Percentiles rank a stretch among this genome's conserved stretches.
These are phyloP conservation scores for Oncopeltus fasciatus DNA, from an alignment of 1,140 invertebrate species.

Conservation along the genomic window DNA sequence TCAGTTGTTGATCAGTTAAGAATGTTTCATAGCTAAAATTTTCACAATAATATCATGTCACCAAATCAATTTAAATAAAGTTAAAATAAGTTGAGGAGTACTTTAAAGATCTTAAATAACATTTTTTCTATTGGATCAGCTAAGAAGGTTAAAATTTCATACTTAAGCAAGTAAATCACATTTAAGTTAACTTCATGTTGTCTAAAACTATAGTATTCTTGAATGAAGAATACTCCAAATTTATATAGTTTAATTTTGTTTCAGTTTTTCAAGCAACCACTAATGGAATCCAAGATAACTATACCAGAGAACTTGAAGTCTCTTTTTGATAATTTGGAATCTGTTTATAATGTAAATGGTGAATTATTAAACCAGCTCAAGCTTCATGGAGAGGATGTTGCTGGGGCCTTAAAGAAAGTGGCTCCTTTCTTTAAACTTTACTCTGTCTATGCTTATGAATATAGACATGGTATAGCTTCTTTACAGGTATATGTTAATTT, in stretches of 20 bases:
- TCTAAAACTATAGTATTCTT: not conserved
- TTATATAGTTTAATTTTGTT: conserved; percentile 20
- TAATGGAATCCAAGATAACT: conserved; percentile 42
- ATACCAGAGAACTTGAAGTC: conserved; percentile 38
- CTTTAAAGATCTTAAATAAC: no score
- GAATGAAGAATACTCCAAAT: not conserved
- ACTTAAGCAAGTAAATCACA: no score
- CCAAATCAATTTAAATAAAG: no score
- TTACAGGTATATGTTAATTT: conserved; percentile 24
- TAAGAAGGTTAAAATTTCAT: no score
- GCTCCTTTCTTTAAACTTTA: conserved; percentile 66
- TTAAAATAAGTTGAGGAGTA: no score
- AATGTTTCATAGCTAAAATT: no score
- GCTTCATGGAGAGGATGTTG: conserved; percentile 42
- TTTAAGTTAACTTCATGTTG: no score
- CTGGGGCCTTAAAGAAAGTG: conserved; percentile 48
- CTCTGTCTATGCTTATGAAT: conserved; percentile 61
- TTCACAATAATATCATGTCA: no score
- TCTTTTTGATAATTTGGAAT: conserved; percentile 55
- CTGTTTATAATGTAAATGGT: conserved; percentile 54
- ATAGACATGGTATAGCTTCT: conserved; percentile 35
- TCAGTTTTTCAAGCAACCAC: conserved; percentile 50
- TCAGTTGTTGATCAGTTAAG: no score
- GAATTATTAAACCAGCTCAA: conserved; percentile 49
- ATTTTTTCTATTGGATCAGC: no score